Evolutionary conservation across 64 coral and sea anemone genomes (phyloP), one percentile per base, ranked within the genome.

Genomic region (Pachyseris speciosa): DNA sequence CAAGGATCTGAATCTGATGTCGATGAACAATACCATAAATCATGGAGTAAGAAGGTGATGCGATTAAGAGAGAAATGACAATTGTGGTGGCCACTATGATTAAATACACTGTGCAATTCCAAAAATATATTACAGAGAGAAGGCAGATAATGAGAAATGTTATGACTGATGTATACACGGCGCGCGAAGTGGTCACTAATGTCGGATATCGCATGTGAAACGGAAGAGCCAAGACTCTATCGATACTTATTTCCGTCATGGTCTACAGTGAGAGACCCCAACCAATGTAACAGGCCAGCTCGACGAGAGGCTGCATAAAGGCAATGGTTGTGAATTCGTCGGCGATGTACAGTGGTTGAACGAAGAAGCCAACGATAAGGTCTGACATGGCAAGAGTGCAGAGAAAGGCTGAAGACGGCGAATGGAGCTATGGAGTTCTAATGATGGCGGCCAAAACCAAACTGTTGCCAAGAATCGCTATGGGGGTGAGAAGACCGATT

Each of bases 11-110:
- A 0, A 47, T 9, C 25, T 80, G 60, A 68, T 90, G 87, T 9
- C 73, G 53, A 32, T 49, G 87, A 25, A 90, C 55, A 19, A 90
- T 50, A 51, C 87, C n/a, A 36, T 90, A 90, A 63, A 90, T 90
- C 37, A 53, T 29, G 40, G 67, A 49, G 64, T 90, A 90, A 2
- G 38, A 78, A 17, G 67, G 50, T 7, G 74, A 33, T 17, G 87
- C 45, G 17, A 74, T 43, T 48, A 65, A 31, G n/a, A 80, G 59
- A 39, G 41, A 68, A 0, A 80, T 27, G 3, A 61, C 28, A 13
- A 64, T 44, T 0, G 32, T 63, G 41, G 68, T 68, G 5, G 25
- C 41, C 3, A 80, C 32, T 9, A 28, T 28, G 10, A 90, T 22
- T 28, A 41, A 20, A 37, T 79, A 79, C 20, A 67, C 27, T 1